These are phyloP conservation scores for Beris chalybata DNA, from an alignment of 2,888 invertebrate species.

Conservation along the genomic window DNA sequence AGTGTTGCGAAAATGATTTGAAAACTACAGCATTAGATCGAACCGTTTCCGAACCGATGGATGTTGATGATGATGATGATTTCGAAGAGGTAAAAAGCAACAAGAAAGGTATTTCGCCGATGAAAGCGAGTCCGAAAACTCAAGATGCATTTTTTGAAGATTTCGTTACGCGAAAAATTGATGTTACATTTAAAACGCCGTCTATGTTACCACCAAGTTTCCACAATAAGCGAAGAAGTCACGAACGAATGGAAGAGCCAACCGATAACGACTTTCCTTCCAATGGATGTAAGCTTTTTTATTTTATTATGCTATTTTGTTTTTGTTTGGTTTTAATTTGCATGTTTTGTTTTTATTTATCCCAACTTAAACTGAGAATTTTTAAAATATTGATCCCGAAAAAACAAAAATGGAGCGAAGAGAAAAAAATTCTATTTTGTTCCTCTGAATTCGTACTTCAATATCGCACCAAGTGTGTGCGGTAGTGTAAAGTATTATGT, in stretches of 20 bases:
- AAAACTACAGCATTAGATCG: neutral
- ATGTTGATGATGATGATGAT: conserved; percentile 40
- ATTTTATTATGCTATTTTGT: conserved; percentile 21
- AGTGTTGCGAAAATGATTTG: conserved; percentile 13
- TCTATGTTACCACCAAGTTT: conserved; percentile 10
- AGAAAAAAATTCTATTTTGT: neutral
- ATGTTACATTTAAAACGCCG: conserved; percentile 47
- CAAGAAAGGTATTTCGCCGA: neutral
- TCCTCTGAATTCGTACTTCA: too few relatives aligned
- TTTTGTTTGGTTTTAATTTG: conserved; percentile 17
- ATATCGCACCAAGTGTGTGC: too few relatives aligned
- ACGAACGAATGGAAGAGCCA: conserved; percentile 13
- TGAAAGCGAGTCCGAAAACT: neutral
- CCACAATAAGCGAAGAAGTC: conserved; percentile 15
- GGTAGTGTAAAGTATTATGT: too few relatives aligned
- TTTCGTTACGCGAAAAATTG: conserved; percentile 44
- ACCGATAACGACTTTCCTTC: conserved; percentile 41
- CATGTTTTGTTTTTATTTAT: conserved; percentile 8
- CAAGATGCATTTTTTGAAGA: conserved; percentile 51
- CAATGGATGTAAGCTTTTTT: conserved; percentile 41
- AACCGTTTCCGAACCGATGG: conserved; percentile 46
- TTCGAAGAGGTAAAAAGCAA: neutral
- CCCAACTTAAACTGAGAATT: too few relatives aligned
- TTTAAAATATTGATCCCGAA: neutral
- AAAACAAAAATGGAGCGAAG: neutral